Base-by-base conservation (phyloP, 1,140 invertebrate genomes). In the Aethina tumida region DNA sequence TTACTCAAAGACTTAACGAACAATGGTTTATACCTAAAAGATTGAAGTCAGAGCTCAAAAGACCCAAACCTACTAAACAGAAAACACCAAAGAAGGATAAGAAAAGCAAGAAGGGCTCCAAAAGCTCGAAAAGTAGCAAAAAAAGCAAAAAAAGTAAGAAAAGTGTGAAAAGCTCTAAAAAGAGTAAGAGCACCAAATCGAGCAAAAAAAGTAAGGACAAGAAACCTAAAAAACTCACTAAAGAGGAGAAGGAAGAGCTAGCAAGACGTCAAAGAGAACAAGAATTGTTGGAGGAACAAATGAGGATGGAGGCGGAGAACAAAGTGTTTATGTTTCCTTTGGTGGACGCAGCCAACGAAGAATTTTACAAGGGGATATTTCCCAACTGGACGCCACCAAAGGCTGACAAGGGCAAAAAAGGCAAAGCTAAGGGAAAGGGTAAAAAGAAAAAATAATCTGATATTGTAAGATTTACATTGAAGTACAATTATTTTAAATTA, bases 291-390 rank as follows among this genome's bases (percentile, higher is more conserved):
- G 43, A 45, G 31, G 40, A 25, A 19, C 35, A 45, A 24, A 12
- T 14, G 13, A 21, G 25, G 24, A 32, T 29, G 16, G 17, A 32
- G 20, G 35, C 41, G 14, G 53, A 53, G 37, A 46, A 55, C 29
- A 45, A 44, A 20, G 34, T 47, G 35, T 53, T 43, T 20, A 42
- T 55, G 43, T 51, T 49, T 44, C 53, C 53, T 9, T 26, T 55
- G 12, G 42, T 38, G 13, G 53, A 55, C 24, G 50, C 43, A 5
- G 53, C 43, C 6, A 39, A 35, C 18, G 50, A 53, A 25, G 35
- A 45, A 9, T 46, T 55, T 13, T 53, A 45, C 40, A 39, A 31
- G 22, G 41, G 25, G 8, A 41, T 55, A 6, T 55, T 55, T 39
- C 48, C 50, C 19, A 43, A 55, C 43, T 55, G 46, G 44, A 41